phyloP scores from a whole-genome alignment of 2,797 vertebrate species.

The Limnodromus scolopaceus region DNA sequence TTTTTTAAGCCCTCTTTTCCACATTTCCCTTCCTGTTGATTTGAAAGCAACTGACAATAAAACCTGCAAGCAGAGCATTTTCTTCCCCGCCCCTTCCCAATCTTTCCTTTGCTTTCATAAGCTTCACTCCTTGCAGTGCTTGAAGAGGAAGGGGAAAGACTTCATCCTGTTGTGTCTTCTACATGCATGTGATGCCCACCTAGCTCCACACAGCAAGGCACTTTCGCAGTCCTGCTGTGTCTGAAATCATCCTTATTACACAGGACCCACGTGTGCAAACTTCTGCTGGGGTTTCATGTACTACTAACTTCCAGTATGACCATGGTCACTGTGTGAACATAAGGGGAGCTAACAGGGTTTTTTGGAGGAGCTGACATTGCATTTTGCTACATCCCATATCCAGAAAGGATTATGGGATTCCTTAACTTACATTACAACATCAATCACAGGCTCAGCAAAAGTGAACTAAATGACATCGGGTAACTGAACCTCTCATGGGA shows the following conservation, averaged over 20 bases:
- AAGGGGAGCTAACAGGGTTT: fast-evolving
- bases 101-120: background rate
- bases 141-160: background rate
- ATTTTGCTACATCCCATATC: background rate
- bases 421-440: background rate
- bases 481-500: background rate
- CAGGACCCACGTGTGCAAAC: background rate
- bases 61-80: background rate
- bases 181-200: background rate
- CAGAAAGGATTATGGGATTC: background rate
- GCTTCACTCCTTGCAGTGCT: background rate
- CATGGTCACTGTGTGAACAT: background rate
- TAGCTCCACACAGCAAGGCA: background rate
- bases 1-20: background rate
- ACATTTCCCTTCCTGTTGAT: background rate
- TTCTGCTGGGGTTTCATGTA: background rate
- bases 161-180: background rate
- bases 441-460: background rate
- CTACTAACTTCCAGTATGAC: background rate
- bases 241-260: background rate
- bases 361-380: background rate
- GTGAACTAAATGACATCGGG: background rate
- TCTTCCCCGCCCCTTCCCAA: background rate
- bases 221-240: background rate
- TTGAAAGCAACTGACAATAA: background rate